Conservation (phyloP, 2,113 vertebrate genomes). For the Scolopax mira region DNA sequence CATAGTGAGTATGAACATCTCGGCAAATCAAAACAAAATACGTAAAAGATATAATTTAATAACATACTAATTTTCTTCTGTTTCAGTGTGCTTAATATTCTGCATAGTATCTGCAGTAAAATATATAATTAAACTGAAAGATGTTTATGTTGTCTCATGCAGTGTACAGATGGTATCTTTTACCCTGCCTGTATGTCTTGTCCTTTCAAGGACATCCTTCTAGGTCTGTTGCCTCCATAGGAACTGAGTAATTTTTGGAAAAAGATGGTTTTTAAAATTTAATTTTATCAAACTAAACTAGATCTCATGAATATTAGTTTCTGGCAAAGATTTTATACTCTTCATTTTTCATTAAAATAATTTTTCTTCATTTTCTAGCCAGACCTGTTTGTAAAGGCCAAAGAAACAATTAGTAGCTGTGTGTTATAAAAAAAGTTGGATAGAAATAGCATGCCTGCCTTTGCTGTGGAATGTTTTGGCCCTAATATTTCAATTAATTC, state of each 20-base stretch:
- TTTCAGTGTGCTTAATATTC: background rate
- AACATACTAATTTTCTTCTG: background rate
- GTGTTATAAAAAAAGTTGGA: background rate
- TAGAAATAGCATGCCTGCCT: background rate
- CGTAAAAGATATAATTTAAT: background rate
- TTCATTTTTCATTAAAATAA: background rate
- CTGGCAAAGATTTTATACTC: no score
- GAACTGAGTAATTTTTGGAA: conserved; percentile 28
- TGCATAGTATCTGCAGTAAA: background rate
- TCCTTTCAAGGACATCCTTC: conserved; percentile 27
- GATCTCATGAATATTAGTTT: conserved; percentile 16
- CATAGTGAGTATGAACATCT: background rate
- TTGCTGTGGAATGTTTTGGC: conserved; percentile 3
- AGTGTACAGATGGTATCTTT: conserved; percentile 55
- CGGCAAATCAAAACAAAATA: background rate
- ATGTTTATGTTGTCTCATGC: background rate
- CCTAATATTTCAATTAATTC: background rate
- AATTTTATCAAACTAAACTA: conserved; percentile 64
- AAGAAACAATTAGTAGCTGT: conserved; percentile 18
- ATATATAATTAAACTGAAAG: background rate
- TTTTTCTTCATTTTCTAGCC: background rate
- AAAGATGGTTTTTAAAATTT: conserved; percentile 58
- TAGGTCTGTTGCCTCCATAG: conserved; percentile 16
- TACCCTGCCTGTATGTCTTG: background rate
- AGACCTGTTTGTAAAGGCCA: conserved; percentile 52